Conservation (phyloP, 2,113 vertebrate genomes). For the Gymnogyps californianus region DNA sequence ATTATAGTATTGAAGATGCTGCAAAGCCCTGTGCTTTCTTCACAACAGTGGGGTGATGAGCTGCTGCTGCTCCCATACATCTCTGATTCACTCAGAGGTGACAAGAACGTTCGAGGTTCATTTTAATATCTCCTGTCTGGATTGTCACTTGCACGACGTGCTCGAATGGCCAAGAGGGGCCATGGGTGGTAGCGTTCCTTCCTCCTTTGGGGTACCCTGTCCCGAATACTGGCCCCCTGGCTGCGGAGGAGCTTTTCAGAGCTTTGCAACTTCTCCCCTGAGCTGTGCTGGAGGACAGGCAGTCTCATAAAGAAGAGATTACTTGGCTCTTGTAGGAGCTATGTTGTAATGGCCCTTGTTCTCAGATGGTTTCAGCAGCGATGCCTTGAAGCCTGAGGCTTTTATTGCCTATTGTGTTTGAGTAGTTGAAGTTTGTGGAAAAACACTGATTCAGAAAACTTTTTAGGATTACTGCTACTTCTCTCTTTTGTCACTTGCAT, state of each 20-base stretch:
- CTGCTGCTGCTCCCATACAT: neutral
- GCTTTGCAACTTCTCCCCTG: neutral
- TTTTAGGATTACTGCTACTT: neutral
- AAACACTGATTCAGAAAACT: neutral
- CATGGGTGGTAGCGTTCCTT: accelerated
- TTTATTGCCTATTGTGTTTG: neutral
- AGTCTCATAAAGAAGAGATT: neutral
- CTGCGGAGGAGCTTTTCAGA: neutral
- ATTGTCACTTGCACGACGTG: neutral
- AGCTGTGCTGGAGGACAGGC: neutral
- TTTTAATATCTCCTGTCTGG: neutral
- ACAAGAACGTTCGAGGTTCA: neutral
- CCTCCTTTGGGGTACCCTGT: neutral
- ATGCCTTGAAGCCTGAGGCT: neutral
- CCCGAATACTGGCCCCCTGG: accelerated
- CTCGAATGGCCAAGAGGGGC: neutral
- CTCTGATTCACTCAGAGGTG: neutral
- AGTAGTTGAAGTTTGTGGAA: neutral
- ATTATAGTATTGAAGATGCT: neutral
- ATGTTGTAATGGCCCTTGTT: neutral
- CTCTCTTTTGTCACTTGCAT: neutral
- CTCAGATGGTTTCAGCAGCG: neutral
- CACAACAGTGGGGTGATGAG: neutral
- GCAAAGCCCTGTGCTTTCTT: neutral
- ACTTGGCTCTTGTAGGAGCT: neutral